Percentiles rank a stretch among this genome's conserved stretches.
These are phyloP conservation scores for Simalia tracyae DNA, from an alignment of 2,797 vertebrate species.

Conservation along the genomic window DNA sequence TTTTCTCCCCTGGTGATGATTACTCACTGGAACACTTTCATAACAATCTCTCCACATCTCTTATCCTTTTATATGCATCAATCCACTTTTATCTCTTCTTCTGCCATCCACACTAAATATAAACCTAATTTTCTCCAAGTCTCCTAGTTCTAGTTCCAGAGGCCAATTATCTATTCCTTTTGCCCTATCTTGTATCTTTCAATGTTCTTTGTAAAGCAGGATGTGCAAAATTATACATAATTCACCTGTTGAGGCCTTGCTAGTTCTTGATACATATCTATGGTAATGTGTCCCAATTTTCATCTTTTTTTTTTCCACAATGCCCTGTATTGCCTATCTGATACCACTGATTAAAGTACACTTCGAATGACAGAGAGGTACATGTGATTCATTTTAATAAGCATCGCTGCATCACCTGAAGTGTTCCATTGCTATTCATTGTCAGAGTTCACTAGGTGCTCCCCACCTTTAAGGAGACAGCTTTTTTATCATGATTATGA, in stretches of 20 bases:
- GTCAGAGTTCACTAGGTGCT: background rate
- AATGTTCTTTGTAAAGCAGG: background rate
- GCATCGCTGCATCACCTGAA: slow-evolving; percentile 1
- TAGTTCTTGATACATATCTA: background rate
- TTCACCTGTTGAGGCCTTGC: slow-evolving; percentile 17
- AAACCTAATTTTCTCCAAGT: slow-evolving; percentile 11
- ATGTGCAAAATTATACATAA: slow-evolving; percentile 6
- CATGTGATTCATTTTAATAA: slow-evolving; percentile 14
- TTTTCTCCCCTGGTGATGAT: slow-evolving; percentile 14
- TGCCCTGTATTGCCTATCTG: background rate
- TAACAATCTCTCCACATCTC: background rate
- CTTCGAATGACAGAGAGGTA: background rate
- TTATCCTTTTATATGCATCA: slow-evolving; percentile 18
- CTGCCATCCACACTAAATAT: background rate
- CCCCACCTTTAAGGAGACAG: background rate
- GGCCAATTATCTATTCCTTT: background rate
- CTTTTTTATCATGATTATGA: background rate
- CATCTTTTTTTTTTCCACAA: background rate
- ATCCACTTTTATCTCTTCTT: background rate
- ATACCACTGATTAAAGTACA: slow-evolving; percentile 8
- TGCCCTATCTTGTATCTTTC: slow-evolving; percentile 3
- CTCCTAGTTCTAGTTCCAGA: slow-evolving; percentile 1
- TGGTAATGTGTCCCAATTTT: background rate
- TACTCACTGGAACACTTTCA: slow-evolving; percentile 26
- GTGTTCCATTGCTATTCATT: background rate